Evolutionary conservation across 2,888 invertebrate species (phyloP).

Genomic region (Ditylenchus weischeri): DNA sequence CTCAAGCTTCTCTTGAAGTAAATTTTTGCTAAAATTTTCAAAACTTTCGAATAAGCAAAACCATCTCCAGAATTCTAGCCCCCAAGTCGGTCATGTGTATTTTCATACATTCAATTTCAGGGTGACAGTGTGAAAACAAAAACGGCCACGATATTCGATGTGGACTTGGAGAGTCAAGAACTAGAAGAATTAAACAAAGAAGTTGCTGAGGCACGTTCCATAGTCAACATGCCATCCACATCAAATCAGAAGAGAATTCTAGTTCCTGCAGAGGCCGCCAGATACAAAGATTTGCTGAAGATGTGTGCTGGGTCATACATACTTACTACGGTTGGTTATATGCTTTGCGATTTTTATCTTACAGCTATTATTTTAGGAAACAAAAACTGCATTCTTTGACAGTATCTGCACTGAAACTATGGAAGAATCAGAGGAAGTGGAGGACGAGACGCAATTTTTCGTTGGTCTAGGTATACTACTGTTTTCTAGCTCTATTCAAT

Average conservation of each 20-base stretch:
- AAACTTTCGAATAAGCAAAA: too few relatives aligned
- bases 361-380: neutral
- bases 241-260: neutral
- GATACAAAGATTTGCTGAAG: neutral
- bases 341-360: neutral
- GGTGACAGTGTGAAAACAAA: too few relatives aligned
- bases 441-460: conserved; percentile 18
- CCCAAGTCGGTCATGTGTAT: too few relatives aligned
- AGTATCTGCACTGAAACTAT: neutral
- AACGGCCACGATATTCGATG: neutral
- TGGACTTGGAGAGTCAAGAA: conserved; percentile 11
- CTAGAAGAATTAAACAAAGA: neutral
- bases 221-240: conserved; percentile 3
- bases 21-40: too few relatives aligned
- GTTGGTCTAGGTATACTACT: neutral
- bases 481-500: too few relatives aligned
- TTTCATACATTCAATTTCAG: too few relatives aligned
- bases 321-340: neutral
- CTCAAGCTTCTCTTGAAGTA: too few relatives aligned
- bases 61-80: too few relatives aligned
- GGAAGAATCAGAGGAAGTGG: neutral
- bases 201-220: neutral
- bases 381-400: conserved; percentile 8
- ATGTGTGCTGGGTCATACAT: neutral
- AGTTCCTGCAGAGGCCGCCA: neutral